Evolutionary conservation across 2,113 vertebrate species (phyloP), one percentile per base, ranked within the genome.

Genomic region (Etheostoma spectabile): DNA sequence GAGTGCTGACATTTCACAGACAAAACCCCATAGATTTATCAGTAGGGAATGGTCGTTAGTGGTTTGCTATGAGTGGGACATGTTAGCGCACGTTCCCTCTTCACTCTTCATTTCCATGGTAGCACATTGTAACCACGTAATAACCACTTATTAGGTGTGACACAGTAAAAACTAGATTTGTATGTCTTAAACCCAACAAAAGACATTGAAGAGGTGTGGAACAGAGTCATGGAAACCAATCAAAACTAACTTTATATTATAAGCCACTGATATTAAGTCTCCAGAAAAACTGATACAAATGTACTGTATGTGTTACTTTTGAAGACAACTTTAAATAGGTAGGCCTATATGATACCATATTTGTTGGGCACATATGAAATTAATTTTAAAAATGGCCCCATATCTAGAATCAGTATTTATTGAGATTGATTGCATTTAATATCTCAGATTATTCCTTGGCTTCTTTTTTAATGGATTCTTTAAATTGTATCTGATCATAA

Each of bases 81-180:
- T 84, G 91, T 87, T 57, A 24, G 65, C 82, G 63, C 91, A 67
- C 81, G 91, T 88, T 83, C 69, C 55, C 55, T 77, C 45, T 80
- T 12, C 48, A 53, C 51, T 67, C 18, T 67, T 52, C 61, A 12
- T 77, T 70, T 73, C 48, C 80, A 77, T 21, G 60, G 59, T 38
- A 62, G 79, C 48, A 70, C 57, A 55, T 53, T 30, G 18, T 62
- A 63, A 35, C 5, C 57, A 74, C 33, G 57, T 71, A 81, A 85
- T 80, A 73, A 82, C 59, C 51, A n/a, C 79, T 60, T 49, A 38
- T 64, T 60, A 74, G 55, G 46, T 42, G 11, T 66, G 48, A 75
- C 38, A 74, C 55, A 30, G 38, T 63, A 22, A 71, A 76, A 79
- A 75, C 11, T 35, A 69, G 55, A 83, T 79, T 62, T 73, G 15